Evolutionary conservation across 1,140 invertebrate genomes (phyloP).

Genomic region (Asbolus verrucosus): DNA sequence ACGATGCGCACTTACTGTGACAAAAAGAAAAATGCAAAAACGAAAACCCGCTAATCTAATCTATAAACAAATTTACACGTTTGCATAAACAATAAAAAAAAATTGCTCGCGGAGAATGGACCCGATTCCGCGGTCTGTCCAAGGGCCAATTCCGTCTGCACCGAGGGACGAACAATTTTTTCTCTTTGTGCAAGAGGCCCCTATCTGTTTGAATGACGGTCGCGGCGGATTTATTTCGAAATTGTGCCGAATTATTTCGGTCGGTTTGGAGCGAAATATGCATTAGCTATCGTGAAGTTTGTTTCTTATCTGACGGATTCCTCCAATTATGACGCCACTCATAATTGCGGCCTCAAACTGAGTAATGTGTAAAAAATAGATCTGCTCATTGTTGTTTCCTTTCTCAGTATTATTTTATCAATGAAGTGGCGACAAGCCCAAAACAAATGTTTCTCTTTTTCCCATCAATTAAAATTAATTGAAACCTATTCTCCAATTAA

Average conservation of each 20-base stretch:
- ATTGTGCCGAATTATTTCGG: too few relatives aligned
- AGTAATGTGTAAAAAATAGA: conserved; percentile 10
- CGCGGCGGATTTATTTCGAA: not conserved
- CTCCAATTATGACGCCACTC: not conserved
- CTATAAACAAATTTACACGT: conserved; percentile 47
- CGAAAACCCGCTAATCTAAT: conserved; percentile 48
- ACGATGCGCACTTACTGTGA: conserved; percentile 38
- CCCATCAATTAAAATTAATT: not conserved
- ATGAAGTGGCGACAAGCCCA: not conserved
- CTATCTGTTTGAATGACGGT: not conserved
- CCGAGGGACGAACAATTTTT: not conserved
- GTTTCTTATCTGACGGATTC: not conserved
- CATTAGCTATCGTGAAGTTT: too few relatives aligned
- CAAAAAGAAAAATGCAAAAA: conserved; percentile 20
- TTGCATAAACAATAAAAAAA: conserved; percentile 26
- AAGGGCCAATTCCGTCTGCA: too few relatives aligned
- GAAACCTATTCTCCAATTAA: not conserved
- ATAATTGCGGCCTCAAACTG: not conserved
- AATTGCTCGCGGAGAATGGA: too few relatives aligned
- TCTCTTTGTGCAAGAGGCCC: not conserved
- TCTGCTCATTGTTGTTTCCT: conserved; percentile 24
- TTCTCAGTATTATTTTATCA: conserved; percentile 11
- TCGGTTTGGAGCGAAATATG: too few relatives aligned
- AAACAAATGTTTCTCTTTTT: too few relatives aligned
- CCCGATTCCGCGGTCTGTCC: too few relatives aligned